A percentile compares a stretch with the other conserved stretches of the same genome.
phyloP scores from a whole-genome alignment of 2,113 vertebrate species.

The Syrmaticus mikado region DNA sequence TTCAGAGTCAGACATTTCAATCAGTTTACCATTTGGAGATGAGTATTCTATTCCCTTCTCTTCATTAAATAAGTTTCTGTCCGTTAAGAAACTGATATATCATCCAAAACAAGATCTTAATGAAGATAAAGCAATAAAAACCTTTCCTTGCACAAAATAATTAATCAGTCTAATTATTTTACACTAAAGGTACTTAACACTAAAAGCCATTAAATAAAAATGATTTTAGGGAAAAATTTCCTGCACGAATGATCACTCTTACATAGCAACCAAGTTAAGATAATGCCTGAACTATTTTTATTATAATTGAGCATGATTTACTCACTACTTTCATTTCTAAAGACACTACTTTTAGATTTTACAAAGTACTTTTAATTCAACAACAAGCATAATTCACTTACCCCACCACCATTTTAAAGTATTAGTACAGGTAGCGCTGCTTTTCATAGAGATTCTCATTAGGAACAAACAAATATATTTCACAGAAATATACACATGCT shows the following conservation, averaged over 20 bases:
- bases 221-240: not conserved
- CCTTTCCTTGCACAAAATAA: not conserved
- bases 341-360: not conserved
- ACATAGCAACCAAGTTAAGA: not conserved
- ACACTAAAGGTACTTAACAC: not conserved
- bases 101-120: not conserved
- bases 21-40: not conserved
- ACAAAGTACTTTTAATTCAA: not conserved
- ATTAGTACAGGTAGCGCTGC: not conserved
- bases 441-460: not conserved
- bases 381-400: constrained; percentile 35
- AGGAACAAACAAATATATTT: not conserved
- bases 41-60: not conserved
- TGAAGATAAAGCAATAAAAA: not conserved
- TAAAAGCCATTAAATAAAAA: not conserved
- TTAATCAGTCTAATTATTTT: not conserved
- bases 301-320: not conserved
- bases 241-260: not conserved
- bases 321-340: not conserved
- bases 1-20: not conserved
- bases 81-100: not conserved
- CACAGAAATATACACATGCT: not conserved
- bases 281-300: not conserved
- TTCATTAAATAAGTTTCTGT: not conserved
- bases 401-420: constrained; percentile 40